Evolutionary conservation across 53 echinoderm and acorn worm species (phyloP).

Genomic region (Crossaster papposus): DNA sequence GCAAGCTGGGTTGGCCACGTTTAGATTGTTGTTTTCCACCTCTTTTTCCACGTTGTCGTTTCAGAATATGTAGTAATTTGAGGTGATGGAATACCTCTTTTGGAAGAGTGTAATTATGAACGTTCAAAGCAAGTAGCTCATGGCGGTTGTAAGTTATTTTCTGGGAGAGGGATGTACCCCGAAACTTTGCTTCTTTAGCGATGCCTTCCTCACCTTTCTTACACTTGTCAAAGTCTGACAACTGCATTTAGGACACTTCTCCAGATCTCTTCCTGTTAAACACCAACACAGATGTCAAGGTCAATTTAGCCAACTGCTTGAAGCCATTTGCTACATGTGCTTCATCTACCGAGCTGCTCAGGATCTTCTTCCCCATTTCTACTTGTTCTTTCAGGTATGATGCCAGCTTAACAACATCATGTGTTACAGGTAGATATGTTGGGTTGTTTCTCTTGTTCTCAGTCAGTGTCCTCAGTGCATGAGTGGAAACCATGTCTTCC

Average conservation of each 20-base stretch:
- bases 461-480: slow-evolving; percentile 74
- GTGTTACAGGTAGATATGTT: slow-evolving; percentile 73
- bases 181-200: slow-evolving; percentile 54
- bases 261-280: slow-evolving; percentile 80
- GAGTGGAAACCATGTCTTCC: slow-evolving; percentile 59
- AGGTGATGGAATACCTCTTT: too few species aligned
- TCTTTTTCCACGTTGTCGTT: too few species aligned
- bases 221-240: slow-evolving; percentile 62
- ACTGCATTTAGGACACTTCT: slow-evolving; percentile 77
- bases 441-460: slow-evolving; percentile 70
- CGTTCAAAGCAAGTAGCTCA: too few species aligned
- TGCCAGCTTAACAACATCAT: slow-evolving; percentile 68
- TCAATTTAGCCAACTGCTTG: slow-evolving; percentile 62
- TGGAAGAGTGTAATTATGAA: too few species aligned
- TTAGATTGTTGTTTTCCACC: too few species aligned
- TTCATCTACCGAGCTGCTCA: background rate
- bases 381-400: slow-evolving; percentile 64
- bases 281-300: slow-evolving; percentile 52
- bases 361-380: background rate
- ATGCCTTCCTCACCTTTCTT: slow-evolving; percentile 64
- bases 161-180: too few species aligned
- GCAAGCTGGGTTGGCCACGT: too few species aligned
- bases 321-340: slow-evolving; percentile 27
- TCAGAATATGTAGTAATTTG: too few species aligned
- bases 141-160: too few species aligned